Conservation (phyloP, 2,113 vertebrate genomes). For the Piprites chloris region DNA sequence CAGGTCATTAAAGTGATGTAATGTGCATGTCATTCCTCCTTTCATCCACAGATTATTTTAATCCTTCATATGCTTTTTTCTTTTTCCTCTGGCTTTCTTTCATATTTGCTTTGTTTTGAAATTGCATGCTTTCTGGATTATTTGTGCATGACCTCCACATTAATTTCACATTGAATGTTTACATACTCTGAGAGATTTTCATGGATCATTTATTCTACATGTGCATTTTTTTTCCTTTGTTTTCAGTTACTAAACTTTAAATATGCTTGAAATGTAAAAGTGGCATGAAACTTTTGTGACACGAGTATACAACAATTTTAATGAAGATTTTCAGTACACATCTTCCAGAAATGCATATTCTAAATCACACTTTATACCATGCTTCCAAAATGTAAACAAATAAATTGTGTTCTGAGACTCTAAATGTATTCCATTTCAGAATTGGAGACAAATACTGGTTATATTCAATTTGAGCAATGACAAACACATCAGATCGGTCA, state of each 20-base stretch:
- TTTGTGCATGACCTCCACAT: constrained; percentile 72
- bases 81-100: constrained; percentile 61
- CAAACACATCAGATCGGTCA: neutral
- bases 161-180: constrained; percentile 68
- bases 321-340: neutral
- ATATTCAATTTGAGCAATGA: neutral
- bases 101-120: constrained; percentile 63
- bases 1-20: constrained; percentile 47
- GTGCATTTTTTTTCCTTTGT: constrained; percentile 67
- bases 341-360: neutral
- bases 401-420: neutral
- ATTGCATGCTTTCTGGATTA: constrained; percentile 67
- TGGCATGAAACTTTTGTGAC: constrained; percentile 82
- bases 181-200: constrained; percentile 45
- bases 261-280: constrained; percentile 84
- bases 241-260: constrained; percentile 79
- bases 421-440: neutral
- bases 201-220: constrained; percentile 70
- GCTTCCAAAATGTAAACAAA: neutral
- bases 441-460: neutral
- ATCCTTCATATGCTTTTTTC: constrained; percentile 22
- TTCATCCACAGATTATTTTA: constrained; percentile 22
- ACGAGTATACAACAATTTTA: constrained; percentile 39
- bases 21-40: constrained; percentile 49
- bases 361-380: neutral